Evolutionary conservation across 2,797 vertebrate genomes (phyloP), one percentile per base, ranked within the genome.

Genomic region (Ceryle rudis): DNA sequence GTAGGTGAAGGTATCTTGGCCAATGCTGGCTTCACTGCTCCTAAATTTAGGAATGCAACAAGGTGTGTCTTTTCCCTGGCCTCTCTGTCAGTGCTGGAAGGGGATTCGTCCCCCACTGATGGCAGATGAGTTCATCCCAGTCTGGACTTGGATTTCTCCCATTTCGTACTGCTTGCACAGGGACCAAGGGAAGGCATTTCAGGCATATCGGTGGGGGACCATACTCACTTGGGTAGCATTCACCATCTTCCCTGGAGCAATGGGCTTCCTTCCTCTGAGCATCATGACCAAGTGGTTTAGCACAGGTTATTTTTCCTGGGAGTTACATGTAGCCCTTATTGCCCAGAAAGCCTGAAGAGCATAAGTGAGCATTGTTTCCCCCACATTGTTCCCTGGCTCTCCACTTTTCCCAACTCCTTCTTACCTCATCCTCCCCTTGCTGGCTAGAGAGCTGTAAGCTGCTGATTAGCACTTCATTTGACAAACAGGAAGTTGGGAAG

Each of bases 391-490:
- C 69, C 67, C 65, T 20, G 18, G 72, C 84, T 93, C 92, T 96
- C 93, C 93, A 96, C 95, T 97, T 97, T 95, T 92, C 95, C 96
- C 93, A 81, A 95, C 93, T 92, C 94, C 89, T 96, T 97, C 97
- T 97, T 96, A 97, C 96, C 97, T 96, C 96, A 97, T 96, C 96
- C 90, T 95, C 84, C 93, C 82, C 95, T 95, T 81, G 91, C 95
- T 84, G 81, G 91, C 87, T 90, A 90, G 95, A 93, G 90, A 96
- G 93, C 92, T 93, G 87, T 96, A 96, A 96, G 96, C 95, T 2
- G 57, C 95, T 97, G 96, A 97, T 97, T 97, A 97, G 96, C 96
- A 97, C 97, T 98, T 97, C 96, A 97, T 97, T 97, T 96, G 96
- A 96, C 93, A 97, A 97, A 98, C 97, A 98, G 98, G 98, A 98